Conservation (phyloP, 2,888 invertebrate genomes). For the Caradrina kadenii region DNA sequence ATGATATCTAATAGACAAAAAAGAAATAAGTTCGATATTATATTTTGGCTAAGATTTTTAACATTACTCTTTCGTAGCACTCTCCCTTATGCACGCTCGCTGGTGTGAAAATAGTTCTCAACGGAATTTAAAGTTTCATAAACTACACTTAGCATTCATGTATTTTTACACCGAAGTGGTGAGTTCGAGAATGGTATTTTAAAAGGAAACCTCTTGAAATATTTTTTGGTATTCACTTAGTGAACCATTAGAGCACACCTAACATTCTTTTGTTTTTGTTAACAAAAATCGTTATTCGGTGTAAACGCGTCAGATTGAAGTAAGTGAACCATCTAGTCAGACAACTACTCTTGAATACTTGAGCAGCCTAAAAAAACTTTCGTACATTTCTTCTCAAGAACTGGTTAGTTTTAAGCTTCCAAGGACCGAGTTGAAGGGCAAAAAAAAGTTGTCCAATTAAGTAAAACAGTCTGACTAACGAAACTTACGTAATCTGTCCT, state of each 20-base stretch:
- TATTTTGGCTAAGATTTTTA: slow-evolving; percentile 38
- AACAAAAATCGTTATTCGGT: slow-evolving; percentile 12
- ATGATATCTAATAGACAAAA: slow-evolving; percentile 1
- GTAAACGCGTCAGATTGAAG: slow-evolving; percentile 13
- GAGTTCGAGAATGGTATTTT: slow-evolving; percentile 55
- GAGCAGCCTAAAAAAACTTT: slow-evolving; percentile 51
- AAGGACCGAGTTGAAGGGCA: slow-evolving; percentile 46
- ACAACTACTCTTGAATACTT: slow-evolving; percentile 36
- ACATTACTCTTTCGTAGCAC: slow-evolving; percentile 39
- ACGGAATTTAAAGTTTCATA: slow-evolving; percentile 62
- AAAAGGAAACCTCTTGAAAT: slow-evolving; percentile 61
- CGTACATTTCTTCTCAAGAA: slow-evolving; percentile 55
- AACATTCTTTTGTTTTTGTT: slow-evolving; percentile 36
- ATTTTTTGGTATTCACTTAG: slow-evolving; percentile 44
- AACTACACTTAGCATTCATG: slow-evolving; percentile 53
- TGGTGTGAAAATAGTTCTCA: slow-evolving; percentile 60
- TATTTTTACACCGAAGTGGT: slow-evolving; percentile 57
- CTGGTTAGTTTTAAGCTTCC: slow-evolving; percentile 61
- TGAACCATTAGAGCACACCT: slow-evolving; percentile 29
- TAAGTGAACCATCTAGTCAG: slow-evolving; percentile 38
- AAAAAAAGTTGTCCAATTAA: slow-evolving; percentile 66
- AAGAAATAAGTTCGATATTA: slow-evolving; percentile 24
- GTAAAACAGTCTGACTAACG: slow-evolving; percentile 50
- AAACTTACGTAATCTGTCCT: slow-evolving; percentile 57
- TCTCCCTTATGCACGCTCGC: slow-evolving; percentile 40